Percentiles rank a stretch among this genome's conserved stretches.
These are phyloP conservation scores for Chrysolina oricalcia DNA, from an alignment of 2,888 invertebrate genomes.

Conservation along the genomic window DNA sequence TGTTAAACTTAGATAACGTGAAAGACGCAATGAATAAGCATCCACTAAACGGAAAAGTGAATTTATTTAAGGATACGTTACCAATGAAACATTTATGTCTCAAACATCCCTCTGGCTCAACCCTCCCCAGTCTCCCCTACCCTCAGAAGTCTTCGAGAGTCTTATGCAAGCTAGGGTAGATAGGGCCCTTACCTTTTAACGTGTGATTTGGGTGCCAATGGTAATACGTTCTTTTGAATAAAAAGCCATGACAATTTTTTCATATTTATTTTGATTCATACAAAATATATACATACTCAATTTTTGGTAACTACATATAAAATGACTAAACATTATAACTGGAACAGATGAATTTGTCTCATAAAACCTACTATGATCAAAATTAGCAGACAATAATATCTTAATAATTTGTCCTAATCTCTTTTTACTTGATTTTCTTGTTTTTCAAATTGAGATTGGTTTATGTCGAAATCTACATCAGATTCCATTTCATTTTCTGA, in stretches of 20 bases:
- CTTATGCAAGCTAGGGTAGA: too few relatives aligned
- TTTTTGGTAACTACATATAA: slow-evolving; percentile 19
- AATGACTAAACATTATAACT: slow-evolving; percentile 13
- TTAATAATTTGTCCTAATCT: neutral
- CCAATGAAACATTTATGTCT: too few relatives aligned
- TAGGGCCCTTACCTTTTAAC: too few relatives aligned
- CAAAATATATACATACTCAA: slow-evolving; percentile 11
- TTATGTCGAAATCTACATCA: slow-evolving; percentile 73
- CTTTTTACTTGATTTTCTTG: neutral
- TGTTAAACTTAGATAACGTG: too few relatives aligned
- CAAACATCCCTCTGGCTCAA: too few relatives aligned
- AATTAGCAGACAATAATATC: neutral
- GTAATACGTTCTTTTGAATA: neutral
- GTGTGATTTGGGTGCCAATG: too few relatives aligned
- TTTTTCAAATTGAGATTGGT: slow-evolving; percentile 35
- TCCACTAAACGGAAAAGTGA: too few relatives aligned
- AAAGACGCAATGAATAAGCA: too few relatives aligned
- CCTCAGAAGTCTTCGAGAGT: too few relatives aligned
- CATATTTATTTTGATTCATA: slow-evolving; percentile 16
- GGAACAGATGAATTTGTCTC: neutral
- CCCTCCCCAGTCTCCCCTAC: too few relatives aligned
- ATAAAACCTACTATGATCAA: neutral
- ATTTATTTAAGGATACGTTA: too few relatives aligned
- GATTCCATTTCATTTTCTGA: slow-evolving; percentile 90
- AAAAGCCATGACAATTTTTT: neutral